A percentile compares a stretch with the other conserved stretches of the same genome.
phyloP scores from a whole-genome alignment of 2,888 invertebrate genomes.

The Lottia scabra region DNA sequence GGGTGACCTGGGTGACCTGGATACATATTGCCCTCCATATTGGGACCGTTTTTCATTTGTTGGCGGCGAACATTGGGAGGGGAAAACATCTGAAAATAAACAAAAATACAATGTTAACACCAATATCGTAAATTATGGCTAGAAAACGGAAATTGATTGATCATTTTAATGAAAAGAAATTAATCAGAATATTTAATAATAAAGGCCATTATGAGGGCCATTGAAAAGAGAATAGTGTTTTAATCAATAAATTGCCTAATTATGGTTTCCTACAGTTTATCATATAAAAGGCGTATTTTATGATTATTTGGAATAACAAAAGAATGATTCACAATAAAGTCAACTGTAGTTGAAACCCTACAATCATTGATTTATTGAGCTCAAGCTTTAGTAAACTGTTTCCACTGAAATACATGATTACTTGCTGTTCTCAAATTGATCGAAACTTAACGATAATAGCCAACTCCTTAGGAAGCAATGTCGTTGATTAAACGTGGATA shows the following conservation, averaged over 20 bases:
- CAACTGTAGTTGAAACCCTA: not conserved
- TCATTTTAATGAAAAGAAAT: too few species aligned
- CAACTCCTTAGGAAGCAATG: not conserved
- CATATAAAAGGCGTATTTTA: not conserved
- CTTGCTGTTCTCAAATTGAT: not conserved
- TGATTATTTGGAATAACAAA: not conserved
- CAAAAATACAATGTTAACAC: not conserved
- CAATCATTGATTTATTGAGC: conserved; percentile 6
- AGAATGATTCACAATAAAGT: not conserved
- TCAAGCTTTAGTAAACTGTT: not conserved
- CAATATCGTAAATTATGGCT: too few species aligned
- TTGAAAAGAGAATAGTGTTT: too few species aligned
- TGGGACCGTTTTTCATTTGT: conserved; percentile 35
- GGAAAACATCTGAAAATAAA: conserved; percentile 49
- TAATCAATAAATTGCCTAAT: too few species aligned
- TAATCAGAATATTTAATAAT: too few species aligned
- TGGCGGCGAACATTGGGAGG: conserved; percentile 39
- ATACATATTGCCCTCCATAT: conserved; percentile 25
- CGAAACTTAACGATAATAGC: not conserved
- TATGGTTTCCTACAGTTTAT: not conserved
- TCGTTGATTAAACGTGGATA: not conserved
- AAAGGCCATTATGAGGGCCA: too few species aligned
- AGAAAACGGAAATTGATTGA: too few species aligned
- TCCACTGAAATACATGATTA: not conserved
- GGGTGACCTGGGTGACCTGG: conserved; percentile 16